Base-by-base conservation (phyloP, 30 jellyfish, hydroid and myxozoan genomes). In the Pelagia noctiluca region DNA sequence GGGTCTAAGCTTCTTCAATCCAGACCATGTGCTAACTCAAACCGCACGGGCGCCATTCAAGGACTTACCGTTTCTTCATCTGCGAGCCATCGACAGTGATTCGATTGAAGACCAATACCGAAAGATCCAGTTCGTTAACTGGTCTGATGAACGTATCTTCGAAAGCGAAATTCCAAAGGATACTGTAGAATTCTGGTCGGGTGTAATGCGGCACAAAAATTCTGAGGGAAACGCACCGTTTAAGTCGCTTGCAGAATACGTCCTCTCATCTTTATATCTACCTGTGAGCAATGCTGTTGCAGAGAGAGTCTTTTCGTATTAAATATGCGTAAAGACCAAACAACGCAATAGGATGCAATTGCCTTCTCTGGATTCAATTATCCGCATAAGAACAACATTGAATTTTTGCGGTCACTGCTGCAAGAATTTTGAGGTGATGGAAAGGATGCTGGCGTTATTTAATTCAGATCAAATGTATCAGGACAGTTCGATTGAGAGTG, bases 261-360 rank as follows among this genome's bases (percentile, higher is more conserved):
- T n/a, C n/a, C n/a, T n/a, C 21, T 53, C 18, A 33, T 53, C 32
- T 53, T 53, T 53, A 33, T 53, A 33, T 53, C 25, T 63, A 63
- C 35, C 35, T 63, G 35, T 63, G 24, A 63, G 75, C 75, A 63
- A 63, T 63, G 75, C 75, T n/a, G 35, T 63, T 21, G 35, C 75
- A 28, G 38, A 63, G 38, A 63, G 75, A 35, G 35, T 63, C 13
- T 63, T 63, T 28, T 63, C 38, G 19, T 24, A 4, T 63, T 36
- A n/a, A 2, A 63, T 46, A 35, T 63, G 75, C 16, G 75, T 63
- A 22, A 28, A 63, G 29, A 63, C 38, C 23, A 63, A 63, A 63
- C 75, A 63, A 35, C 31, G 75, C 24, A 63, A 63, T 46, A 63
- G 75, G 37, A 63, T 63, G 75, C 35, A 22, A 35, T 24, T 63